phyloP scores from a whole-genome alignment of 2,113 vertebrate genomes.

The Donacobius atricapilla region DNA sequence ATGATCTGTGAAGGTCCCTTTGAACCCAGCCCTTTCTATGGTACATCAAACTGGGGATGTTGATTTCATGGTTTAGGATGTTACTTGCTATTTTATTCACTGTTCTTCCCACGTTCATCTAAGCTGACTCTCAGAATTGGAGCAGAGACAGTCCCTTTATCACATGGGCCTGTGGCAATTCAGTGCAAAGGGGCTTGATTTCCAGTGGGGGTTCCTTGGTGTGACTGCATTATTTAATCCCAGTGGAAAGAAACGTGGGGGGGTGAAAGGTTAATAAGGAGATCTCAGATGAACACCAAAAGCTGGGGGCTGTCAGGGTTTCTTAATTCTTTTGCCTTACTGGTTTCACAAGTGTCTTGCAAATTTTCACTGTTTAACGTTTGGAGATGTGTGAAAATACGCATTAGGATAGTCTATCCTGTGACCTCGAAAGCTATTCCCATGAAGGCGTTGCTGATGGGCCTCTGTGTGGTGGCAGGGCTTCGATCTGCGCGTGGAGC shows the following conservation, averaged over 20 bases:
- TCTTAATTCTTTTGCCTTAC: neutral
- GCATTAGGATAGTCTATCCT: rapidly evolving
- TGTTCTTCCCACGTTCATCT: neutral
- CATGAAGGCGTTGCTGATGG: rapidly evolving
- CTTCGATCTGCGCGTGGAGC: slow-evolving; percentile 90
- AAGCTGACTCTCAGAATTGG: neutral
- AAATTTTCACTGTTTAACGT: neutral
- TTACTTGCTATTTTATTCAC: neutral
- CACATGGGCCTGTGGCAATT: neutral
- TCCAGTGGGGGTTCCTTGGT: neutral
- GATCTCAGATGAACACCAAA: neutral
- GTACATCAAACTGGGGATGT: neutral
- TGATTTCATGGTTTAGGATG: neutral
- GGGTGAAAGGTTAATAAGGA: neutral
- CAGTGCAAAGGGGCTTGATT: neutral
- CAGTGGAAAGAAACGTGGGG: neutral
- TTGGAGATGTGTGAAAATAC: neutral
- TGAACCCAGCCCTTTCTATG: neutral
- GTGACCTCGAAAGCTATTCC: neutral
- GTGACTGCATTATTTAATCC: neutral
- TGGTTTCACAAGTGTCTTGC: neutral
- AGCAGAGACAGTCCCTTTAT: neutral
- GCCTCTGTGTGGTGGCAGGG: slow-evolving; percentile 73
- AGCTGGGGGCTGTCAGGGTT: neutral
- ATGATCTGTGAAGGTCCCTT: neutral